Evolutionary conservation across 1,140 invertebrate genomes (phyloP).

Genomic region (Drosophila ambigua): DNA sequence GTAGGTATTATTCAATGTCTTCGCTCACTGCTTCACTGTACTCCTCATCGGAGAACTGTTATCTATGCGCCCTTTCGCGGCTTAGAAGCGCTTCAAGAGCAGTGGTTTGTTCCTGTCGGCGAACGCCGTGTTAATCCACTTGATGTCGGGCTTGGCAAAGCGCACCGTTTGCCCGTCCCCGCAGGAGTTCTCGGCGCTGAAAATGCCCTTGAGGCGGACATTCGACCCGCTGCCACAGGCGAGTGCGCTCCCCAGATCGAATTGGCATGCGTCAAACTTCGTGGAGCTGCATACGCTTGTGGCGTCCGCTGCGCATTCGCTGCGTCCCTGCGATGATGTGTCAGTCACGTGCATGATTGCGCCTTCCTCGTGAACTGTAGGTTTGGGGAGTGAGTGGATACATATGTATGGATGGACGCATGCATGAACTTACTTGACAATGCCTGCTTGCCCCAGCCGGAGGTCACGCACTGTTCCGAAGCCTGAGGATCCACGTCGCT

Average conservation of each 20-base stretch:
- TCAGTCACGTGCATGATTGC: slow-evolving; percentile 90
- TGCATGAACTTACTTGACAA: slow-evolving; percentile 87
- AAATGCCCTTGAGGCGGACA: slow-evolving; percentile 90
- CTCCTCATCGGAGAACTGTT: slow-evolving; percentile 10
- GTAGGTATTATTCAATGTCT: too few species aligned
- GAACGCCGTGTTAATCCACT: slow-evolving; percentile 80
- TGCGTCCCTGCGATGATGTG: slow-evolving; percentile 85
- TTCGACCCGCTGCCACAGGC: slow-evolving; percentile 89
- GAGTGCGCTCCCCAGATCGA: slow-evolving; percentile 91
- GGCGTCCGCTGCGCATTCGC: slow-evolving; percentile 64
- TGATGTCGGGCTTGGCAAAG: slow-evolving; percentile 79
- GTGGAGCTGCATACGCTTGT: slow-evolving; percentile 84
- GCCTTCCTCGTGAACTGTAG: slow-evolving; percentile 87
- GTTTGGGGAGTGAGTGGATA: neutral
- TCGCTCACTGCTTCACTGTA: slow-evolving; percentile 4
- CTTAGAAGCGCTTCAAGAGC: slow-evolving; percentile 68
- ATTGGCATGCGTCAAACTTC: slow-evolving; percentile 86
- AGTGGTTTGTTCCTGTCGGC: slow-evolving; percentile 70
- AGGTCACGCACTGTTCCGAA: slow-evolving; percentile 88
- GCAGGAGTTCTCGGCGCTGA: slow-evolving; percentile 89
- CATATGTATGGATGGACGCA: neutral
- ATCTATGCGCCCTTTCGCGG: slow-evolving; percentile 4
- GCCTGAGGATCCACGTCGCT: slow-evolving; percentile 83
- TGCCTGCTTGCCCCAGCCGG: slow-evolving; percentile 92
- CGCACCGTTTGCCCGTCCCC: slow-evolving; percentile 74